Evolutionary conservation across 2,113 vertebrate species (phyloP), one percentile per base, ranked within the genome.

Genomic region (Chunga burmeisteri): DNA sequence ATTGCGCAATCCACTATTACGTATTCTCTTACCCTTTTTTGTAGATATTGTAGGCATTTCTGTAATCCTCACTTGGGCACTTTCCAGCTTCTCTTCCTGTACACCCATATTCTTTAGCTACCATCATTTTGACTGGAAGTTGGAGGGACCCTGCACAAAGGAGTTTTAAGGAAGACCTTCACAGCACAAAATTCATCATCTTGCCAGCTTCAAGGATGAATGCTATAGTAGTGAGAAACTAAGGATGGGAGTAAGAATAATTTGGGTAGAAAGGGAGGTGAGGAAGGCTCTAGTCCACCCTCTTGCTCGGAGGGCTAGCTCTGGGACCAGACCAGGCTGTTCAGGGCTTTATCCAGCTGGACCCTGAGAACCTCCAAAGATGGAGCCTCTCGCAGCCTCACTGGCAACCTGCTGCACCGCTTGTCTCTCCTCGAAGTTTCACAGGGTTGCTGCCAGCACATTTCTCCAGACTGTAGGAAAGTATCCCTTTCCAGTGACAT

Each of bases 391-490:
- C 38, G 18, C 3, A 61, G 32, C 21, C 50, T 58, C 36, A 3
- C 63, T 49, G 50, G 49, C 16, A 52, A 7, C 34, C 40, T 30
- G 19, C 73, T 81, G 20, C 55, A 10, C 29, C 0, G 3, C 50
- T 26, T 8, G 5, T 30, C 26, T 63, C 5, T 38, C 12, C 29
- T 49, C 1, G 0, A n/a, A 15, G 22, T 20, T 26, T 32, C 56
- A 12, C n/a, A 27, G 50, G 7, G 7, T 1, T 53, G 55, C 56
- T 94, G 50, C 55, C 80, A 34, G 22, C 21, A 20, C 4, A 0
- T 11, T 62, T 53, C n/a, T 70, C 36, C 63, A 53, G 46, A 42
- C 68, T 22, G 19, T 14, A 58, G 47, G 65, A 67, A 79, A 4
- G 47, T 23, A 2, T 50, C 18, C 42, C 42, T 50, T 90, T 42